Conservation (phyloP, 2,113 vertebrate genomes). For the Planiliza haematocheilus region DNA sequence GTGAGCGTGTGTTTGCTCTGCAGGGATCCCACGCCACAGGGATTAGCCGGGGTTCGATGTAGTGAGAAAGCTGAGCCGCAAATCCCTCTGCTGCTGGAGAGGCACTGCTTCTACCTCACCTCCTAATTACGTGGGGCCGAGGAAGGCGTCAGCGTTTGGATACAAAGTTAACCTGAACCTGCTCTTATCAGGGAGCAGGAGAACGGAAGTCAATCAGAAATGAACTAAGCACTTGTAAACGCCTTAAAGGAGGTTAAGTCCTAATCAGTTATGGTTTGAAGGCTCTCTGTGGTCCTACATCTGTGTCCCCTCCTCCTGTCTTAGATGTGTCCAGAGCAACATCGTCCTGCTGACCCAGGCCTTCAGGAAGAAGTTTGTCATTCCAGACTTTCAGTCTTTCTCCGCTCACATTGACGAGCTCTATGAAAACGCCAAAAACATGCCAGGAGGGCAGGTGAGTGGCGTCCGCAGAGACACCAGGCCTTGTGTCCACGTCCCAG, state of each 20-base stretch:
- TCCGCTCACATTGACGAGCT: constrained; percentile 95
- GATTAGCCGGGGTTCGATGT: constrained; percentile 56
- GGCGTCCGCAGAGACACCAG: neutral
- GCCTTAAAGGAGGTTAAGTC: too few species aligned
- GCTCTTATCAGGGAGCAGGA: too few species aligned
- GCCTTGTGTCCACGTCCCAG: neutral
- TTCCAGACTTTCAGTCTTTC: constrained; percentile 98
- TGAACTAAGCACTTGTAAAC: too few species aligned
- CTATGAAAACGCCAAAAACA: constrained; percentile 90
- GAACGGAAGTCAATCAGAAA: too few species aligned
- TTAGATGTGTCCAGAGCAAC: constrained; percentile 98
- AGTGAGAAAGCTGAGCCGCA: constrained; percentile 36
- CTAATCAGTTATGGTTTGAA: too few species aligned
- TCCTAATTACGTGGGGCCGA: neutral
- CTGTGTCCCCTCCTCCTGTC: constrained; percentile 2
- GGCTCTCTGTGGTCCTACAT: too few species aligned
- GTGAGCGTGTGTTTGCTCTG: constrained; percentile 52
- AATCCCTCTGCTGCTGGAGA: constrained; percentile 37
- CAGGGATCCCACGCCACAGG: constrained; percentile 59
- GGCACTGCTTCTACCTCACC: constrained; percentile 10
- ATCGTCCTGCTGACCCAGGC: constrained; percentile 98
- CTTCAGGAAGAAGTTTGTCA: constrained; percentile 98
- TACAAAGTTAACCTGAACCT: too few species aligned
- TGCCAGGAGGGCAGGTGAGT: constrained; percentile 94
- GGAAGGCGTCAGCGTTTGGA: too few species aligned